Conservation (phyloP, 1,140 invertebrate genomes). For the Formica exsecta region DNA sequence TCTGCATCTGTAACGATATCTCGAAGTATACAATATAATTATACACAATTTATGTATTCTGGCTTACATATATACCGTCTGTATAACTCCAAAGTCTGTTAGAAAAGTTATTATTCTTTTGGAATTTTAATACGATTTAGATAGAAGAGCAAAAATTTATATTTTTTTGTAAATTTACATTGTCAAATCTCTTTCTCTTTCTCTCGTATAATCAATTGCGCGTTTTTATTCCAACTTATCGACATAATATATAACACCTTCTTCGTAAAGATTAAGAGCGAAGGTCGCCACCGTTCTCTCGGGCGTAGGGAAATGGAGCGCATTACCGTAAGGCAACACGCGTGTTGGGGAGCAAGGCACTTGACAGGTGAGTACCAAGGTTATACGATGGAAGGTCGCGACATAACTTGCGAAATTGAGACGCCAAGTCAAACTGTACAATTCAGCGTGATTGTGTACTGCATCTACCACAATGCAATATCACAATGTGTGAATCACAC, state of each 20-base stretch:
- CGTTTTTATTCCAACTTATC: neutral
- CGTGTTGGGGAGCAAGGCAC: conserved; percentile 66
- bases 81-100: neutral
- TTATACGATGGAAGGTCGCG: conserved; percentile 66
- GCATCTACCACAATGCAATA: neutral
- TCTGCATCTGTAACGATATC: neutral
- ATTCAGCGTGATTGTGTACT: neutral
- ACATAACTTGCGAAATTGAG: conserved; percentile 40
- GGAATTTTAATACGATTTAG: neutral
- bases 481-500: neutral
- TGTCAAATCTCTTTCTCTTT: neutral
- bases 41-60: neutral
- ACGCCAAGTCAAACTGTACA: conserved; percentile 1
- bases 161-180: neutral
- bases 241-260: conserved; percentile 24
- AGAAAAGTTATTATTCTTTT: neutral
- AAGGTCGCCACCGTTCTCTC: conserved; percentile 71
- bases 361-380: conserved; percentile 76
- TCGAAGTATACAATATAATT: neutral
- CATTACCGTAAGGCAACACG: conserved; percentile 68
- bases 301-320: conserved; percentile 72
- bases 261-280: conserved; percentile 67
- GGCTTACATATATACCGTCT: too few species aligned
- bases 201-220: neutral
- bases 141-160: neutral